phyloP scores from a whole-genome alignment of 2,888 invertebrate genomes.

The Cylloceria caligata region DNA sequence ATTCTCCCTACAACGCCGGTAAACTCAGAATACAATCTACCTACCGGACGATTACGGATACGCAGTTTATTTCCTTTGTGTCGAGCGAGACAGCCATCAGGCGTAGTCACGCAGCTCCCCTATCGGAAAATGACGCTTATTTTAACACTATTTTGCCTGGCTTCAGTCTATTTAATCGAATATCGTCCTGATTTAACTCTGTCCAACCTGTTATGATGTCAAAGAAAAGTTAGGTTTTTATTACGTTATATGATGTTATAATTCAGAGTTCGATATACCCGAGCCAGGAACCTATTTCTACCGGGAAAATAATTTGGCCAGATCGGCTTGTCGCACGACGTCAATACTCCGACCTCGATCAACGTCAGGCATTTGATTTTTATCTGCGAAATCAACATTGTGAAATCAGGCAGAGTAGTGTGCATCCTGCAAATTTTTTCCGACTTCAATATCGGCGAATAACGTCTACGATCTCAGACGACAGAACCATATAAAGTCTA shows the following conservation, averaged over 20 bases:
- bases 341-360: no score
- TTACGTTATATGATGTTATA: neutral
- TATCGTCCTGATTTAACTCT: neutral
- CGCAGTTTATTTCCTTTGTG: slow-evolving; percentile 48
- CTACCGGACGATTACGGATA: slow-evolving; percentile 56
- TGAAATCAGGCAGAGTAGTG: no score
- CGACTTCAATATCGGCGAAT: no score
- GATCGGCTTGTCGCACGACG: no score
- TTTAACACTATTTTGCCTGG: neutral
- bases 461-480: no score
- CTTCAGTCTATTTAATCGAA: neutral
- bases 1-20: slow-evolving; percentile 55
- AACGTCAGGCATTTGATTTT: no score
- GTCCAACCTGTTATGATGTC: neutral
- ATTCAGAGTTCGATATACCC: no score
- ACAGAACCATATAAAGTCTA: no score
- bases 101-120: neutral
- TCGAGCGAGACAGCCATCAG: neutral
- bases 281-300: no score
- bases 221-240: neutral
- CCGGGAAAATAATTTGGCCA: no score
- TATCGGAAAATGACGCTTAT: neutral
- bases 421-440: no score
- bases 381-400: no score
- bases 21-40: slow-evolving; percentile 42